Conservation (phyloP, 1,140 invertebrate genomes). For the Drosophila watanabei region DNA sequence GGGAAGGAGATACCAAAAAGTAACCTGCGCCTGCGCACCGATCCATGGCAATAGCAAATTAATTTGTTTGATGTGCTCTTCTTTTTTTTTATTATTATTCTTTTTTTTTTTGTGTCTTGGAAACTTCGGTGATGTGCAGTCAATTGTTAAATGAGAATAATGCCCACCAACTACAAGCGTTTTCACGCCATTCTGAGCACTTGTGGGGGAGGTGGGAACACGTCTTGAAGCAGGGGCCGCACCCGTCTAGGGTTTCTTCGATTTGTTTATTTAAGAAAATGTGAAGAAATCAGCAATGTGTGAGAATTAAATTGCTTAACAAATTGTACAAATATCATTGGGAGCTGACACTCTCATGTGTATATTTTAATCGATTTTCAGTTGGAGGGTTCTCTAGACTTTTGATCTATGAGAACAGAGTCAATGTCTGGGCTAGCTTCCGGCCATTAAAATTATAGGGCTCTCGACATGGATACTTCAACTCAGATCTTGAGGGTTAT, state of each 20-base stretch:
- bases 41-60: constrained; percentile 58
- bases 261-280: constrained; percentile 80
- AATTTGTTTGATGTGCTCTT: constrained; percentile 57
- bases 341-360: not conserved
- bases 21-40: constrained; percentile 42
- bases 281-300: constrained; percentile 66
- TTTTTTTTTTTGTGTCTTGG: not conserved
- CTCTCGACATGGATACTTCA: not conserved
- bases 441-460: constrained; percentile 51
- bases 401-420: constrained; percentile 52
- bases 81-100: not conserved
- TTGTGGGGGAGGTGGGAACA: constrained; percentile 40
- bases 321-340: constrained; percentile 62
- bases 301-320: constrained; percentile 74
- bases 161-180: constrained; percentile 80
- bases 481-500: not conserved
- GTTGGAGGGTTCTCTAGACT: not conserved
- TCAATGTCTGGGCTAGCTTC: constrained; percentile 53
- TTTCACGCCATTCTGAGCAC: constrained; percentile 81
- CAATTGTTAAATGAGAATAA: constrained; percentile 73
- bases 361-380: constrained; percentile 10
- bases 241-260: constrained; percentile 43
- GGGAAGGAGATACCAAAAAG: not conserved
- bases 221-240: constrained; percentile 57
- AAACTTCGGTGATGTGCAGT: constrained; percentile 51